Percentiles rank a stretch among this genome's conserved stretches.
These are phyloP conservation scores for Scolopax bukidnonensis DNA, from an alignment of 2,797 vertebrate genomes.

Conservation along the genomic window DNA sequence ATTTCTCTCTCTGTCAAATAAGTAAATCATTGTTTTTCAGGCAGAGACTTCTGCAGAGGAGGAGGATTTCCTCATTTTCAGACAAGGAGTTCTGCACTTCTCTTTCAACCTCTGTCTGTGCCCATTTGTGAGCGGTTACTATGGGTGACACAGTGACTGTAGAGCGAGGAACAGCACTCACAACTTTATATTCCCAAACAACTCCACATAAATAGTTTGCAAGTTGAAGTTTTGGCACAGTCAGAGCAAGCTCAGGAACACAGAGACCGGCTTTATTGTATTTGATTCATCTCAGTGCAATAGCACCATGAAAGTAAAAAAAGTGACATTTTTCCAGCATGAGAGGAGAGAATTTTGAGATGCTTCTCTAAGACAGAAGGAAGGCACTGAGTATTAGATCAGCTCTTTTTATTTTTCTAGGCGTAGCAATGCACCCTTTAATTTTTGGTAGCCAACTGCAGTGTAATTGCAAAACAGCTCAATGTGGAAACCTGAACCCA, in stretches of 20 bases:
- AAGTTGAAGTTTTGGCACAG: neutral
- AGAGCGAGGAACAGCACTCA: neutral
- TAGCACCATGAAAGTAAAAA: neutral
- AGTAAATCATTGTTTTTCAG: neutral
- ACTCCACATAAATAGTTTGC: neutral
- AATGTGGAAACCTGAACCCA: neutral
- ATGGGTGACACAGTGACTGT: neutral
- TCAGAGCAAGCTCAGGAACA: neutral
- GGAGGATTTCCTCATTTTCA: neutral
- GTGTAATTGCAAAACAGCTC: neutral
- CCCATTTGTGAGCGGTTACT: neutral
- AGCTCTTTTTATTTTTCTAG: neutral
- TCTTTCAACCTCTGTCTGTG: neutral
- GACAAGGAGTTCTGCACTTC: neutral
- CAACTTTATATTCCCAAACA: neutral
- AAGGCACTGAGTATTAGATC: neutral
- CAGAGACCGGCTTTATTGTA: neutral
- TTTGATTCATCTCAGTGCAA: neutral
- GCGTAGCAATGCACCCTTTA: rapidly evolving
- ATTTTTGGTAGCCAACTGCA: neutral
- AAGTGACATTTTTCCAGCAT: neutral
- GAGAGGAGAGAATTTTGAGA: constrained; percentile 14
- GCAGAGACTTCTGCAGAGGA: neutral
- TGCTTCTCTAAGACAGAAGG: neutral
- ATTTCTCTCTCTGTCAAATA: neutral